Evolutionary conservation across 2,888 invertebrate species (phyloP).

Genomic region (Hemistola chrysoprasaria): DNA sequence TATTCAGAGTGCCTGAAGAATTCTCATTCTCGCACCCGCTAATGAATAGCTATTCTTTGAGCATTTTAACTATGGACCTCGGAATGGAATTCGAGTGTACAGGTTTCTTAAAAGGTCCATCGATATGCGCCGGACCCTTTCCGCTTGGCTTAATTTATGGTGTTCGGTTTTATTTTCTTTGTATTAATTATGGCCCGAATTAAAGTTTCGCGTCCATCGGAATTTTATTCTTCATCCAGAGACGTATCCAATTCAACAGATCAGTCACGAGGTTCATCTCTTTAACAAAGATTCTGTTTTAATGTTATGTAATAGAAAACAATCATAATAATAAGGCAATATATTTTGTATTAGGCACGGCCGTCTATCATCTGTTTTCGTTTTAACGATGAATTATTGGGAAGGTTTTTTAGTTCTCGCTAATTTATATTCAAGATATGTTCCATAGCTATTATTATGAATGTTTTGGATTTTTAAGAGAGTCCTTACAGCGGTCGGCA

Average conservation of each 20-base stretch:
- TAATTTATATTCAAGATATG: constrained; percentile 70
- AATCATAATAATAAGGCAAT: constrained; percentile 63
- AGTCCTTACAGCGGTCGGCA: constrained; percentile 49
- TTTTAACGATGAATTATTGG: constrained; percentile 37
- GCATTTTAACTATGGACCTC: constrained; percentile 79
- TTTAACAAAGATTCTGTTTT: constrained; percentile 46
- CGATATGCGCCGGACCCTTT: constrained; percentile 77
- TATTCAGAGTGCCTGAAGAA: constrained; percentile 78
- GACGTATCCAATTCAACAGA: constrained; percentile 49
- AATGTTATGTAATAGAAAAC: constrained; percentile 62
- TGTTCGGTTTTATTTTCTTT: constrained; percentile 66
- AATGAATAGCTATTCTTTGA: constrained; percentile 82
- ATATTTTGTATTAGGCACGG: constrained; percentile 61
- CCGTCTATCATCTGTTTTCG: constrained; percentile 54
- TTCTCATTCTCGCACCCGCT: constrained; percentile 81
- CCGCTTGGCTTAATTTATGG: constrained; percentile 78
- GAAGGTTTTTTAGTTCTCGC: constrained; percentile 47
- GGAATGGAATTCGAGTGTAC: constrained; percentile 80
- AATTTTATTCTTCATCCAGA: constrained; percentile 35
- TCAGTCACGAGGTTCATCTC: constrained; percentile 42
- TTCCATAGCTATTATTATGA: constrained; percentile 49
- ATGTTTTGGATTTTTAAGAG: constrained; percentile 52
- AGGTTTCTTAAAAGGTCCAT: constrained; percentile 79
- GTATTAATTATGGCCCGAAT: constrained; percentile 70
- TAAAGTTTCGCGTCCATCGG: constrained; percentile 59